phyloP scores from a whole-genome alignment of 2,888 invertebrate species.

The Arrhopalites spinosus region DNA sequence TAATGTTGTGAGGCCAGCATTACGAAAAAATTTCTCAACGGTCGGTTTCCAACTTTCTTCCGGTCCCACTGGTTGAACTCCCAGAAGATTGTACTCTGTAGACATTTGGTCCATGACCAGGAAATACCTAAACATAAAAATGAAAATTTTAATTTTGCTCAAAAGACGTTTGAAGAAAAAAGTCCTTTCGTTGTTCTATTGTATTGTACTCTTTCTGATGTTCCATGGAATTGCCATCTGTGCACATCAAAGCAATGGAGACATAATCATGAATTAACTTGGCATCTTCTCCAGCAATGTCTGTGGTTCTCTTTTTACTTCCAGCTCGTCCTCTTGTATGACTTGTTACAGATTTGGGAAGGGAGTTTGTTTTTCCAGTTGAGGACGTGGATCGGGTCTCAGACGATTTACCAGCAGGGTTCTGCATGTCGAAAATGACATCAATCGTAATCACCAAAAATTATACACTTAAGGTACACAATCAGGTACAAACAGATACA shows the following conservation, averaged over 20 bases:
- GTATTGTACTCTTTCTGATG: background rate
- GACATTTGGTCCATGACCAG: conserved; percentile 15
- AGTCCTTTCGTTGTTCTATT: background rate
- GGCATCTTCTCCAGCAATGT: background rate
- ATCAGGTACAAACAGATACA: too few species aligned
- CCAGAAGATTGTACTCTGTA: conserved; percentile 28
- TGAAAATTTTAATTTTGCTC: background rate
- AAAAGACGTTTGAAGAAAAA: background rate
- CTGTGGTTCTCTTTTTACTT: background rate
- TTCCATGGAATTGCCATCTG: background rate
- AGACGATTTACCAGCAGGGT: background rate
- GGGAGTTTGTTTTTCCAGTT: background rate
- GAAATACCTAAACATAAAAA: conserved; percentile 35
- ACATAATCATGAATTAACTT: background rate
- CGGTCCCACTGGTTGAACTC: conserved; percentile 28
- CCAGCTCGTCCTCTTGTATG: background rate
- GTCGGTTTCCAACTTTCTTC: conserved; percentile 42
- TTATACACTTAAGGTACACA: too few species aligned
- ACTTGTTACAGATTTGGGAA: background rate
- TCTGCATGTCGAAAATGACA: background rate
- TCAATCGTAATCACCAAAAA: background rate
- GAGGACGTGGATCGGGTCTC: background rate
- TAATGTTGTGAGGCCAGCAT: conserved; percentile 26
- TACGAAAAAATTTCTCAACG: conserved; percentile 42
- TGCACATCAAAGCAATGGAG: background rate